Percentiles rank a stretch among this genome's conserved stretches.
phyloP scores from a whole-genome alignment of 2,797 vertebrate species.

The Streptopelia turtur region DNA sequence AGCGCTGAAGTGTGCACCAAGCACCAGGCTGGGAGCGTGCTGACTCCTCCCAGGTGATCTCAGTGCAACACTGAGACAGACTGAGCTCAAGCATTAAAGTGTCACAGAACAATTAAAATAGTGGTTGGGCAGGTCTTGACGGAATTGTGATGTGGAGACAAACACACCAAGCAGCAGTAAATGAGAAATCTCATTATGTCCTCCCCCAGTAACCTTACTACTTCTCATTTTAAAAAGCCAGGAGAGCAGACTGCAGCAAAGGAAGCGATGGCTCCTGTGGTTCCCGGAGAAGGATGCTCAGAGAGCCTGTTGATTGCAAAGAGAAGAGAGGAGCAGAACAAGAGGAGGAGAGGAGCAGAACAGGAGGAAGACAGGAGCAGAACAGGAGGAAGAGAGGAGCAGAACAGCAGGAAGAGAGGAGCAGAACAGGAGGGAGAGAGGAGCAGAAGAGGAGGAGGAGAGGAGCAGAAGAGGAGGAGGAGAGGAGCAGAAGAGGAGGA shows the following conservation, averaged over 20 bases:
- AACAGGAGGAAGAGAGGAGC: too few species aligned
- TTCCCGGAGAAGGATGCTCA: background rate
- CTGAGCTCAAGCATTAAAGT: background rate
- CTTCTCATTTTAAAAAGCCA: background rate
- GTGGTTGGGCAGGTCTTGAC: background rate
- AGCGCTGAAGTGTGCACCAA: background rate
- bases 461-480: too few species aligned
- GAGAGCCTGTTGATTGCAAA: background rate
- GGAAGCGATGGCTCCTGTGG: background rate
- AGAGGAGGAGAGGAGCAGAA: too few species aligned
- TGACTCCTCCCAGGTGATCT: background rate
- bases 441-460: background rate
- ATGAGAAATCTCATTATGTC: background rate
- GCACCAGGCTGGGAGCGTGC: background rate
- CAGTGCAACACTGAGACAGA: background rate
- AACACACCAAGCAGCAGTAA: rapidly evolving
- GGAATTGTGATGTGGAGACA: background rate
- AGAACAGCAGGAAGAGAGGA: background rate
- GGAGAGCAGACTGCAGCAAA: background rate
- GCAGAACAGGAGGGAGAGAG: background rate
- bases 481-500: too few species aligned
- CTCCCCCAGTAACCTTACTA: background rate
- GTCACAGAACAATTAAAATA: background rate
- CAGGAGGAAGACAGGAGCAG: too few species aligned
- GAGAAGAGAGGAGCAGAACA: background rate